phyloP scores from a whole-genome alignment of 2,797 vertebrate species.

The Sparidentex hasta region DNA sequence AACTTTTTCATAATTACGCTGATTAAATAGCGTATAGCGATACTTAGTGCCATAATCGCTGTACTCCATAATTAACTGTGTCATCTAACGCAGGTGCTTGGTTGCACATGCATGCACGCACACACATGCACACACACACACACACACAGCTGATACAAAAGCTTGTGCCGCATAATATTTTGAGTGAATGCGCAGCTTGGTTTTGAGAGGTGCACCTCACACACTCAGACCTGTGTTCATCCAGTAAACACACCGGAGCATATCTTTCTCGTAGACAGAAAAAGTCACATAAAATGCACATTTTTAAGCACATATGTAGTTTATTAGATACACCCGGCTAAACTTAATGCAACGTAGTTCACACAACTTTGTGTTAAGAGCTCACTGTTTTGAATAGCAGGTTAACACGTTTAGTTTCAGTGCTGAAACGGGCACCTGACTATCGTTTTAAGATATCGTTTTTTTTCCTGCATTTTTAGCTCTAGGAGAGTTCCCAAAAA shows the following conservation, averaged over 20 bases:
- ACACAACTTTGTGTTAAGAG: background rate
- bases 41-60: slow-evolving; percentile 51
- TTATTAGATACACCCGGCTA: background rate
- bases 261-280: slow-evolving; percentile 24
- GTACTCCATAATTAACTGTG: slow-evolving; percentile 46
- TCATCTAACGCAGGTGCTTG: slow-evolving; percentile 12
- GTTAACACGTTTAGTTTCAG: too few species aligned
- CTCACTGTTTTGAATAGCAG: background rate
- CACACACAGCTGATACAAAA: background rate
- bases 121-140: background rate
- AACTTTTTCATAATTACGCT: slow-evolving; percentile 56
- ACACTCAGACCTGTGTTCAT: slow-evolving; percentile 7
- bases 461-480: background rate
- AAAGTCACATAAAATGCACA: slow-evolving; percentile 7
- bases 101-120: slow-evolving; percentile 8
- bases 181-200: background rate
- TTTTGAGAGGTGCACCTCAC: slow-evolving; percentile 3
- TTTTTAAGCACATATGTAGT: background rate
- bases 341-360: background rate
- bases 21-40: slow-evolving; percentile 50
- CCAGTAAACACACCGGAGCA: slow-evolving; percentile 3
- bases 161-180: background rate
- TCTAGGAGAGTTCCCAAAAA: background rate
- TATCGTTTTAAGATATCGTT: too few species aligned
- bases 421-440: too few species aligned